A percentile compares a stretch with the other conserved stretches of the same genome.
phyloP scores from a whole-genome alignment of 2,797 vertebrate genomes.

The Poliocrania exsul region DNA sequence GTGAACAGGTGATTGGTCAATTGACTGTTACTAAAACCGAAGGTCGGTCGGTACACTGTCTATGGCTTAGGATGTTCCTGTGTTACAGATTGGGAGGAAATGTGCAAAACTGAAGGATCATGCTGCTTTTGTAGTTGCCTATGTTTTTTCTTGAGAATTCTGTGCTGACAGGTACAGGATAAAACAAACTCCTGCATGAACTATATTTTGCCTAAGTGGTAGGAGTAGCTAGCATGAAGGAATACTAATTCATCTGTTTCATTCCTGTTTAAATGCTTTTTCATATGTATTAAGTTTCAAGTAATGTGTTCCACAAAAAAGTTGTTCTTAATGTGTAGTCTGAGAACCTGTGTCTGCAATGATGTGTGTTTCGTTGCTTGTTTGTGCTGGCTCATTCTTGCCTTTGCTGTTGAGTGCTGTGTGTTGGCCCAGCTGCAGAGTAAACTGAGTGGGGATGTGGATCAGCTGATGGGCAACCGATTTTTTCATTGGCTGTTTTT shows the following conservation, averaged over 20 bases:
- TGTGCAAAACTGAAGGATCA: background rate
- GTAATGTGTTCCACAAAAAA: background rate
- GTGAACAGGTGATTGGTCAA: background rate
- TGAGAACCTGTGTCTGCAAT: background rate
- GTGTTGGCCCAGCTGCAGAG: background rate
- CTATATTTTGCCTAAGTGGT: background rate
- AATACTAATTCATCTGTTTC: background rate
- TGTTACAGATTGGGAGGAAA: background rate
- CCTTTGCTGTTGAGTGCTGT: background rate
- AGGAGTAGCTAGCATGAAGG: background rate
- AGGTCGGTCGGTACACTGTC: background rate
- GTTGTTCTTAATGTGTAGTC: background rate
- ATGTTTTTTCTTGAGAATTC: background rate
- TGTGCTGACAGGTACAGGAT: background rate
- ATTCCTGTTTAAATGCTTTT: background rate
- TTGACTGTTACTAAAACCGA: background rate
- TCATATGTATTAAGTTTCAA: background rate
- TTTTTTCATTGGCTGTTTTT: background rate
- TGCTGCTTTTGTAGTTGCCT: background rate
- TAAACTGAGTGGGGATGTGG: background rate
- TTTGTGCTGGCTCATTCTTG: background rate
- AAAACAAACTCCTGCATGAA: background rate
- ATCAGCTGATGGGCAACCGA: background rate
- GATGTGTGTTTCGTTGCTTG: background rate
- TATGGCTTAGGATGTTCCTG: background rate